phyloP scores from a whole-genome alignment of 2,113 vertebrate species.

The Excalfactoria chinensis region DNA sequence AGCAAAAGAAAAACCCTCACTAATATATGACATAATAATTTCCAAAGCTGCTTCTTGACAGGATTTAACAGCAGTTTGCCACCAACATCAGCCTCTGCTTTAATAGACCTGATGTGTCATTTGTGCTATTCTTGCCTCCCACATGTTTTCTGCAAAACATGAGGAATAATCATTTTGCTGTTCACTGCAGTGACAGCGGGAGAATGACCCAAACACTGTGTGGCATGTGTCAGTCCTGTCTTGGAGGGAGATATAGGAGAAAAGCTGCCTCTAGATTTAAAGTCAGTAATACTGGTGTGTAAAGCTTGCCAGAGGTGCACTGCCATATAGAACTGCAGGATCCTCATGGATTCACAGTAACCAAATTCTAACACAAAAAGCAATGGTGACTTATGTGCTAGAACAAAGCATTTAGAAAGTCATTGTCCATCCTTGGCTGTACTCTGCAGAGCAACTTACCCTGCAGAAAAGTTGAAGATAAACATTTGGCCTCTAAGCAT shows the following conservation, averaged over 20 bases:
- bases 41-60: neutral
- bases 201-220: neutral
- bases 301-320: neutral
- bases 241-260: neutral
- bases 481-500: neutral
- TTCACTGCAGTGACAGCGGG: neutral
- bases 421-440: rapidly evolving
- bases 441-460: neutral
- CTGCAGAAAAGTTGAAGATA: neutral
- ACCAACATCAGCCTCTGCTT: neutral
- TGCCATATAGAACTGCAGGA: rapidly evolving
- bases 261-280: neutral
- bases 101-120: neutral
- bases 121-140: neutral
- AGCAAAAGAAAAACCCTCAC: neutral
- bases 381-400: rapidly evolving
- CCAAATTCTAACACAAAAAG: rapidly evolving
- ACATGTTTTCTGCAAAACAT: neutral
- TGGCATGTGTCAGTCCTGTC: neutral
- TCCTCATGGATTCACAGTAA: rapidly evolving
- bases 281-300: neutral
- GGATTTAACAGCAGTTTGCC: neutral
- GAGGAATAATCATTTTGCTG: neutral
- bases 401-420: neutral
- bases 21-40: neutral